Evolutionary conservation across 2,113 vertebrate genomes (phyloP).

Genomic region (Eidolon helvum): DNA sequence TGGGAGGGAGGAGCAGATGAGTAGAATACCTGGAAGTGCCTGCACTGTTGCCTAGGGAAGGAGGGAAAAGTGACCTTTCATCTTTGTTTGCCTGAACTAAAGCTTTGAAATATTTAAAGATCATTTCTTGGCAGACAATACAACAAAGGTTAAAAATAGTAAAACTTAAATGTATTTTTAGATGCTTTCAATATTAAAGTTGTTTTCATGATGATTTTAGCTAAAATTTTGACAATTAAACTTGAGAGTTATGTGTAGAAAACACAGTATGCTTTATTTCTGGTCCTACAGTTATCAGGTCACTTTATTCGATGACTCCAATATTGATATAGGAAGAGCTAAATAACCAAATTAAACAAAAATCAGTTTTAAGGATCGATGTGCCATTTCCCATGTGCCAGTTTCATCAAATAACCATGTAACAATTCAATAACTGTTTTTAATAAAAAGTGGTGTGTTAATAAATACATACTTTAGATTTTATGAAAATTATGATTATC

Average conservation of each 20-base stretch:
- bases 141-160: constrained; percentile 69
- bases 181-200: neutral
- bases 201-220: neutral
- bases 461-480: neutral
- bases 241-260: neutral
- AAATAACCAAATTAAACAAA: neutral
- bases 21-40: neutral
- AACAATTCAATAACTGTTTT: neutral
- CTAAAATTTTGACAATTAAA: neutral
- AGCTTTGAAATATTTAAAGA: constrained; percentile 23
- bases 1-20: neutral
- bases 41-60: neutral
- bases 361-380: neutral
- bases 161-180: neutral
- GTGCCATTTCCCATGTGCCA: neutral
- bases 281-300: neutral
- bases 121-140: constrained; percentile 5
- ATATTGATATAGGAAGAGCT: neutral
- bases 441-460: neutral
- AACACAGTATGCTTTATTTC: neutral
- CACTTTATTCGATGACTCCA: neutral
- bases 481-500: neutral
- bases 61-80: neutral
- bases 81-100: constrained; percentile 17
- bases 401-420: neutral